Conservation (phyloP, 2,888 invertebrate species). For the Ophion ventricosus region DNA sequence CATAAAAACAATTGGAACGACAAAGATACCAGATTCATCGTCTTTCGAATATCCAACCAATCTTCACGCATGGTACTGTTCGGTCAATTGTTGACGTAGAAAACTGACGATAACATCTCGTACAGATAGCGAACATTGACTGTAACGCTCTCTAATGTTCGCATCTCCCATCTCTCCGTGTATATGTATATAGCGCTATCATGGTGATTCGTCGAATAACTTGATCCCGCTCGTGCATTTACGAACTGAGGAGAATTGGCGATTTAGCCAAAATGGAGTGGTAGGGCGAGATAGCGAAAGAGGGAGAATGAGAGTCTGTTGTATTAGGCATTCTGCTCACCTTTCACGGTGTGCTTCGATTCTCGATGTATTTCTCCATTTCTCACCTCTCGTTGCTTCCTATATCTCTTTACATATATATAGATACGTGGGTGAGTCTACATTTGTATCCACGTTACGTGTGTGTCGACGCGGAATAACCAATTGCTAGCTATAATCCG, state of each 20-base stretch:
- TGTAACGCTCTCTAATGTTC: neutral
- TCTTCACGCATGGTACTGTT: neutral
- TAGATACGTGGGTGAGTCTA: neutral
- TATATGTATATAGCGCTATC: slow-evolving; percentile 15
- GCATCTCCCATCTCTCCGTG: slow-evolving; percentile 9
- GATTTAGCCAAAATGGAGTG: slow-evolving; percentile 39
- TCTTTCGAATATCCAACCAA: neutral
- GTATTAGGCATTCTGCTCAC: slow-evolving; percentile 30
- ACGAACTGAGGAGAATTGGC: slow-evolving; percentile 20
- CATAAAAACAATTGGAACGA: neutral
- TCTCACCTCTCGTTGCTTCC: slow-evolving; percentile 27
- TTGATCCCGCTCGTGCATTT: slow-evolving; percentile 42
- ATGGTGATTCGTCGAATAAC: slow-evolving; percentile 49
- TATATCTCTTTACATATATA: slow-evolving; percentile 4
- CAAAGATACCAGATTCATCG: neutral
- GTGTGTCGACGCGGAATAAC: slow-evolving; percentile 26
- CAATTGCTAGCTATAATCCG: slow-evolving; percentile 59
- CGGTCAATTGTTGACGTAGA: neutral
- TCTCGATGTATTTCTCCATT: slow-evolving; percentile 31
- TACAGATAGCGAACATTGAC: slow-evolving; percentile 2
- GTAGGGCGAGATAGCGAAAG: slow-evolving; percentile 6
- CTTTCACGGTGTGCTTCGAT: slow-evolving; percentile 44
- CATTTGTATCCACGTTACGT: neutral
- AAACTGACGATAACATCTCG: neutral
- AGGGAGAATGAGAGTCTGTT: neutral